These are phyloP conservation scores for Aporophyla lueneburgensis DNA, from an alignment of 2,888 invertebrate species.

Conservation along the genomic window DNA sequence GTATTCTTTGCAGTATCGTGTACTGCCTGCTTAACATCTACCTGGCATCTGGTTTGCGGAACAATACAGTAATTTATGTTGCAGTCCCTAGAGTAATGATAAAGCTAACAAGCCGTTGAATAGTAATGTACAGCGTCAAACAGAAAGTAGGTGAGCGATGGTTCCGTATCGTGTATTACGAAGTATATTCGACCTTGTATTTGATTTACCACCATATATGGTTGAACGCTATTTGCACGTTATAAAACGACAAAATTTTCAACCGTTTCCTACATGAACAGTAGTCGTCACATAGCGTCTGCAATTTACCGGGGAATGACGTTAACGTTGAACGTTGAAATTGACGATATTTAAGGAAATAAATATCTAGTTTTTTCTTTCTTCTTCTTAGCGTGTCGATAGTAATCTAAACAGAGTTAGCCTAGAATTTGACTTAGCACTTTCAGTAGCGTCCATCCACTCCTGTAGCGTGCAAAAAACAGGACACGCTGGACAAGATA, in stretches of 20 bases:
- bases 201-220: not conserved
- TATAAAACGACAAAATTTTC: not conserved
- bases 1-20: constrained; percentile 36
- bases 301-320: no score
- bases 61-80: constrained; percentile 82
- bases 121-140: constrained; percentile 75
- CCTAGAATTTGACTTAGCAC: no score
- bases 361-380: no score
- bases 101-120: constrained; percentile 81
- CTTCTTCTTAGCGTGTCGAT: no score
- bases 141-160: constrained; percentile 71
- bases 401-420: no score
- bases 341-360: no score
- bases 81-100: constrained; percentile 78
- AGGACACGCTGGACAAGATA: no score
- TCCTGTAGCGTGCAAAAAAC: no score
- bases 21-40: constrained; percentile 50
- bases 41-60: constrained; percentile 65
- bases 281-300: no score
- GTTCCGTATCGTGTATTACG: constrained; percentile 31
- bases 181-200: not conserved
- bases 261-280: no score
- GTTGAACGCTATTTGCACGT: not conserved
- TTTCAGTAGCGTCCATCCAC: no score
- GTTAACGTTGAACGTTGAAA: no score